Evolutionary conservation across 2,797 vertebrate genomes (phyloP).

Genomic region (Anabacerthia variegaticeps): DNA sequence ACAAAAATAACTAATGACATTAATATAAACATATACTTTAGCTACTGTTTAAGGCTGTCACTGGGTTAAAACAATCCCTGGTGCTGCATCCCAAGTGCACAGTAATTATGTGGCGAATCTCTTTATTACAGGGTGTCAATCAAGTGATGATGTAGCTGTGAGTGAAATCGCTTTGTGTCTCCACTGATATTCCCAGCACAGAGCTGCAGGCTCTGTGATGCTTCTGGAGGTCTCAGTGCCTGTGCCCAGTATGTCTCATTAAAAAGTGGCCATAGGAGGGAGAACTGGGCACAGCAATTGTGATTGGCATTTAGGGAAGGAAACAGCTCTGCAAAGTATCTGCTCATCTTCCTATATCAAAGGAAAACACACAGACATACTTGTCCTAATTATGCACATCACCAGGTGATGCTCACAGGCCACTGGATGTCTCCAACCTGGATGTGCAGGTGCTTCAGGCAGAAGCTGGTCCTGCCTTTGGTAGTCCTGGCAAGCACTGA

Average conservation of each 20-base stretch:
- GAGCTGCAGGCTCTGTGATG: background rate
- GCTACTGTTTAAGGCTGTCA: constrained; percentile 46
- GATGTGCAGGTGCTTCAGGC: background rate
- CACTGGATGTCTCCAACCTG: background rate
- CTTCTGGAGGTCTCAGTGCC: background rate
- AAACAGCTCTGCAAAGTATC: background rate
- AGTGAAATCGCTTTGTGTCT: background rate
- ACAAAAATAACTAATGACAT: constrained; percentile 31
- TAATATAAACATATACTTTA: constrained; percentile 44
- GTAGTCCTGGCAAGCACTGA: background rate
- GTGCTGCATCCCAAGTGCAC: constrained; percentile 26
- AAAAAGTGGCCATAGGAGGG: background rate
- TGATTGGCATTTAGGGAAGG: background rate
- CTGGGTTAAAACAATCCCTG: background rate
- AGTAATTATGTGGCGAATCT: constrained; percentile 45
- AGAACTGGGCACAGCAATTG: background rate
- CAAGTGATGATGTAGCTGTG: background rate
- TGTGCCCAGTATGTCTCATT: background rate
- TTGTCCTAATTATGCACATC: background rate
- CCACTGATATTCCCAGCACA: background rate
- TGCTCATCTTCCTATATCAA: background rate
- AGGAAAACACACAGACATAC: background rate
- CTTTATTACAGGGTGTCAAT: constrained; percentile 61
- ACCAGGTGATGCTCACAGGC: background rate
- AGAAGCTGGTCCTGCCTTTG: background rate